Evolutionary conservation across 2,888 invertebrate genomes (phyloP), one percentile per base, ranked within the genome.

Genomic region (Drosophila peninsularis): DNA sequence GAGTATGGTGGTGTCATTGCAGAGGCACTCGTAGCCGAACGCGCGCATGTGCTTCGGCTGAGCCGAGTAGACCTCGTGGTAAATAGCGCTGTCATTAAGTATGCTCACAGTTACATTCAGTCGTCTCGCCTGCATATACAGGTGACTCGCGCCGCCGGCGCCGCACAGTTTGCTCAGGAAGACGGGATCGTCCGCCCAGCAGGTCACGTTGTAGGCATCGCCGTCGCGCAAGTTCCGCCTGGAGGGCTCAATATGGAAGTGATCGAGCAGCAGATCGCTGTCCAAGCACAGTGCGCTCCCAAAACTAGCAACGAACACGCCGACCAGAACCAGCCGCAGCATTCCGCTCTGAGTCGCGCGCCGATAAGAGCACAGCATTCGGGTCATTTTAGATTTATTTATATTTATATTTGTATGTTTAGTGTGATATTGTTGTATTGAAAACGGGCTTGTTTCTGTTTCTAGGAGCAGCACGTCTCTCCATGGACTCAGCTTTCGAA

Each of bases 161-260:
- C 52, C 44, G 5, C 54, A 54, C 5, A 47, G 9, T 0, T 0
- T 4, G 2, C 1, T 13, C 21, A 64, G 5, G 0, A 24, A 9
- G 0, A 1, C 5, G 2, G 34, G 0, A 0, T 7, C 47, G 3
- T 47, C 54, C 2, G 37, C 4, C 45, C 42, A 67, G 32, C 72
- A 71, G 53, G 47, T 72, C 0, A 72, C 41, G 27, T 72, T 72
- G 24, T 37, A 72, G 9, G 54, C n/a, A 19, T 72, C 66, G 7
- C 72, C 72, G 0, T 14, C 14, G 0, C 65, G 71, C 7, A 72
- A 2, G 1, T 17, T 4, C 0, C 0, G 0, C 1, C 2, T 1
- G 1, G 65, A 64, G 1, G 21, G n/a, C 34, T 32, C 32, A 1
- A 58, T 4, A 11, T 52, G 36, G 3, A 57, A 5, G 0, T 6